A percentile compares a stretch with the other conserved stretches of the same genome.
Conservation (phyloP, 2,113 vertebrate species). For the Psephotus haematonotus region DNA sequence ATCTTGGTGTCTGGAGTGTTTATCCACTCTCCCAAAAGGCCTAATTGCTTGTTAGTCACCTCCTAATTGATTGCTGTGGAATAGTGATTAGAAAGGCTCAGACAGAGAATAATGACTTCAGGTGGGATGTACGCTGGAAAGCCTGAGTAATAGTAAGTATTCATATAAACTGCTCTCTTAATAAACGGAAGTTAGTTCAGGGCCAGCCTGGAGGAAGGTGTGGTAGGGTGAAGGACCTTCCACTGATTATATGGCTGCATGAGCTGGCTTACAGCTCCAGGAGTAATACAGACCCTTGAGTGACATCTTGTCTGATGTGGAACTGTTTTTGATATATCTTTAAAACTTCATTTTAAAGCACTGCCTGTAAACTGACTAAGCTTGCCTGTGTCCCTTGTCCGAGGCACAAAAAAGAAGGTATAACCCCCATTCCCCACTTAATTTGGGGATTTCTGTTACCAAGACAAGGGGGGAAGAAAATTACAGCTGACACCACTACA, state of each 20-base stretch:
- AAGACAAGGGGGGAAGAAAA: background rate
- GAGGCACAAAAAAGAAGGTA: background rate
- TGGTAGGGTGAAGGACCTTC: background rate
- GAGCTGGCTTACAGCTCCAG: background rate
- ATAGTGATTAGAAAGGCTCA: background rate
- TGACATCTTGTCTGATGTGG: background rate
- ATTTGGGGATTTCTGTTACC: background rate
- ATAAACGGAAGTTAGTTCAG: background rate
- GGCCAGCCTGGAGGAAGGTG: background rate
- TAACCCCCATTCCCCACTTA: accelerated
- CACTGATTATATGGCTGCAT: accelerated
- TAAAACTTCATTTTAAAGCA: background rate
- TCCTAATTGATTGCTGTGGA: conserved; percentile 19
- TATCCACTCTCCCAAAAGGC: background rate
- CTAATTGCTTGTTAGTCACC: conserved; percentile 48
- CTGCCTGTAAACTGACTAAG: background rate
- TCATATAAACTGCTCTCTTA: background rate
- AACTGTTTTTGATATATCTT: background rate
- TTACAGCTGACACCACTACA: too few species aligned
- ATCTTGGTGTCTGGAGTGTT: conserved; percentile 9
- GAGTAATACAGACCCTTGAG: background rate
- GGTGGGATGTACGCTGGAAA: background rate
- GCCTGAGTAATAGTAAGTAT: background rate
- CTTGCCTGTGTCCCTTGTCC: background rate
- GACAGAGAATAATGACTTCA: background rate